Percentiles rank a stretch among this genome's conserved stretches.
Conservation (phyloP, 1,140 invertebrate species). For the Cydia strobilella region DNA sequence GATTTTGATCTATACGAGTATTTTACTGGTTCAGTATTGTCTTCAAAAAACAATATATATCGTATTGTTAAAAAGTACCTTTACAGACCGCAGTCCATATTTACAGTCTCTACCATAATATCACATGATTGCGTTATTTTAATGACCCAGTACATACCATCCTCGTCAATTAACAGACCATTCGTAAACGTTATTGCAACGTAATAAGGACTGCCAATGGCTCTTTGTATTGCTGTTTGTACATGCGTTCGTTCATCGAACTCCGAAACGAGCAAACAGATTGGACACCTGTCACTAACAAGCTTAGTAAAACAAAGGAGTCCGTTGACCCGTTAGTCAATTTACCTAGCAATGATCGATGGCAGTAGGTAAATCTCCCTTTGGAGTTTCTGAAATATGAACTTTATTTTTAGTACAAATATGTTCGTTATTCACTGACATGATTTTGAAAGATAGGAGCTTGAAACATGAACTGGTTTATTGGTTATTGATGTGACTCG, state of each 20-base stretch:
- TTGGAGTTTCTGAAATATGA: background rate
- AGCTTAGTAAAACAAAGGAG: conserved; percentile 31
- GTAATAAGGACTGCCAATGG: too few species aligned
- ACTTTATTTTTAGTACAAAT: background rate
- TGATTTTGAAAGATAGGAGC: background rate
- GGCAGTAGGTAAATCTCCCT: background rate
- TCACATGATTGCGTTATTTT: conserved; percentile 8
- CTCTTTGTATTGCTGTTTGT: background rate
- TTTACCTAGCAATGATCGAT: conserved; percentile 9
- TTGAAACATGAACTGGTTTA: background rate
- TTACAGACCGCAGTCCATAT: background rate
- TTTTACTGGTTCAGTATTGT: too few species aligned
- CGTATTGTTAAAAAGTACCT: background rate
- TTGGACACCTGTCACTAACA: conserved; percentile 24
- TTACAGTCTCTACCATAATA: background rate
- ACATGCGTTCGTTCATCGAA: conserved; percentile 17
- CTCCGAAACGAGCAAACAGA: conserved; percentile 1
- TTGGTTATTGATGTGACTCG: conserved; percentile 4
- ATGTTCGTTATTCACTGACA: background rate
- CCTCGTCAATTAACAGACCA: too few species aligned
- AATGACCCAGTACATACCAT: background rate
- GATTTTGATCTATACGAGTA: too few species aligned
- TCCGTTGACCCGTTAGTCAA: conserved; percentile 13
- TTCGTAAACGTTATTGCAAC: too few species aligned
- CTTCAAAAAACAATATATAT: too few species aligned